Base-by-base conservation (phyloP, 2,888 invertebrate genomes). In the Erynnis tages region DNA sequence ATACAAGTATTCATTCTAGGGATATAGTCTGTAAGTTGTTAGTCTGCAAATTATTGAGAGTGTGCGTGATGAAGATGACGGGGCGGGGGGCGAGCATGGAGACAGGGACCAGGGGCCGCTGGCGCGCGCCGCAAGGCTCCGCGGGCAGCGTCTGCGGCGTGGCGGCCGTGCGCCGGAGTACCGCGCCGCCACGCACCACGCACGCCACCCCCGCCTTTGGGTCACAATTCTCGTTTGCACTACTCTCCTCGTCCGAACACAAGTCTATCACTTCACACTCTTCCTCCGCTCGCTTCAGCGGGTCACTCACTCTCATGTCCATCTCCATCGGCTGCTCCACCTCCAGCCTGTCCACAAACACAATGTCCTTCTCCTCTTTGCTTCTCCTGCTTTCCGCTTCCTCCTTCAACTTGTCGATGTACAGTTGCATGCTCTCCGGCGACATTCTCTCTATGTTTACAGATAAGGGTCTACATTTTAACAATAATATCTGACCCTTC, bases 211-310 rank as follows among this genome's bases (percentile, higher is more conserved):
- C 85, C 1, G 67, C 83, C 16, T 81, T 78, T 6, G 87, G 89
- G 62, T 86, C 89, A 68, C 79, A 82, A 60, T 88, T 88, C 62
- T 88, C 87, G 58, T 87, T 87, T 5, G 71, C 82, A 67, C 73
- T 74, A 32, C 70, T 71, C 55, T 93, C 93, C 62, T 93, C 93
- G 53, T 93, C 93, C 1, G 93, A 93, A 74, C 93, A 93, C 69
- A 93, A 87, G 71, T 93, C 92, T 62, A 93, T 93, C 71, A 92
- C 91, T 67, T 92, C 91, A 79, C 84, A 83, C n/a, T 81, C 84
- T 62, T 65, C 69, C 37, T 82, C 82, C 19, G 62, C 56, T 49
- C 79, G 68, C 55, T 80, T 79, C 47, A 87, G 63, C 4, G 86
- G 84, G 58, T 87, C 86, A 43, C 66, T 59, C 57, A 57, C 63